A percentile compares a stretch with the other conserved stretches of the same genome.
phyloP scores from a whole-genome alignment of 2,888 invertebrate genomes.

The Melanostoma mellinum region DNA sequence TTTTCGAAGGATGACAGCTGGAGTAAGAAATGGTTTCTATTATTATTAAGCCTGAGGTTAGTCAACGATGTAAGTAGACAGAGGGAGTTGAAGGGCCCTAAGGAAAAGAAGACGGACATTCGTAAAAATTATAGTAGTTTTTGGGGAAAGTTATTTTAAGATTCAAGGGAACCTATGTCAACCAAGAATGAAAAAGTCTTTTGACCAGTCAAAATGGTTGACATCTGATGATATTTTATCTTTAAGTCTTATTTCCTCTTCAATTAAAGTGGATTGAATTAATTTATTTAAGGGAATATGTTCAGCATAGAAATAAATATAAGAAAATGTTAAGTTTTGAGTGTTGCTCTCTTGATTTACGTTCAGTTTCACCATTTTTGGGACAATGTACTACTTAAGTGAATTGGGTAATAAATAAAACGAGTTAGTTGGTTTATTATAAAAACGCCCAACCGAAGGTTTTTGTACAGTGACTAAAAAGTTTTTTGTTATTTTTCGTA shows the following conservation, averaged over 20 bases:
- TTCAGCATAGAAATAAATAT: neutral
- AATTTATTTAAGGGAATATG: neutral
- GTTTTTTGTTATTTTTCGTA: no score
- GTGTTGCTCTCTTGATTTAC: no score
- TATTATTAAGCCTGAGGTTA: constrained; percentile 56
- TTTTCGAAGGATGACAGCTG: constrained; percentile 63
- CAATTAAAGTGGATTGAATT: constrained; percentile 1
- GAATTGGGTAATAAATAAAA: no score
- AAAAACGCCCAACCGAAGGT: no score
- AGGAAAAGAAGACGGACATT: constrained; percentile 35
- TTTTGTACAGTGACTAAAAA: no score
- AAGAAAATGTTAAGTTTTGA: no score
- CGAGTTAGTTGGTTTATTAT: no score
- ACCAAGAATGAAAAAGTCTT: constrained; percentile 40
- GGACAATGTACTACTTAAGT: no score
- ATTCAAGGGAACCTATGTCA: constrained; percentile 62
- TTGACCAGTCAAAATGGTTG: constrained; percentile 53
- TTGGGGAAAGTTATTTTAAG: constrained; percentile 56
- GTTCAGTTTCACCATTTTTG: no score
- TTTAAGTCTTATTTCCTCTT: constrained; percentile 27
- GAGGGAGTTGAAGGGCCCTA: constrained; percentile 11
- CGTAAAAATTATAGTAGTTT: constrained; percentile 59
- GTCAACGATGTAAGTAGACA: constrained; percentile 43
- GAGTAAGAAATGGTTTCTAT: constrained; percentile 51
- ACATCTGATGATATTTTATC: constrained; percentile 54